Conservation (phyloP, 2,113 vertebrate genomes). For the Lophotis ruficrista region DNA sequence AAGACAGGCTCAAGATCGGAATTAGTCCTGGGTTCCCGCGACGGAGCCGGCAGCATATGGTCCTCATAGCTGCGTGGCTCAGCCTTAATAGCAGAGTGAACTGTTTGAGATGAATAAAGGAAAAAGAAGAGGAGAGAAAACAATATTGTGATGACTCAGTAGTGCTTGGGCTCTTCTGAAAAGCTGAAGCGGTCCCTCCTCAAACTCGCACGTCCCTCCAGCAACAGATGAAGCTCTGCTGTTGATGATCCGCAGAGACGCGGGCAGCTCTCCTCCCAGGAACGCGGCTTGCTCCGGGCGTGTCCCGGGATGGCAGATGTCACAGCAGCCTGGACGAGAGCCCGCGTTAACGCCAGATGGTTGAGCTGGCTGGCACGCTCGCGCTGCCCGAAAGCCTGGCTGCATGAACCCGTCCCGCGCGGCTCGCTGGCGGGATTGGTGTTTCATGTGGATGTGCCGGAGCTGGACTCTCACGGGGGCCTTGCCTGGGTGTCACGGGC, state of each 20-base stretch:
- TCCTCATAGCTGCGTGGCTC: background rate
- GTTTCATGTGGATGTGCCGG: rapidly evolving
- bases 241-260: background rate
- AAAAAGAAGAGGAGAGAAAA: background rate
- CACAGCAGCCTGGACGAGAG: background rate
- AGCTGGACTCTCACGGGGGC: background rate
- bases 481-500: rapidly evolving
- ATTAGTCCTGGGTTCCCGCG: background rate
- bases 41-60: conserved; percentile 1
- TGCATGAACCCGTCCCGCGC: rapidly evolving
- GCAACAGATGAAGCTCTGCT: background rate
- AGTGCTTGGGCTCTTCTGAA: background rate
- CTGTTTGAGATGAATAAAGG: background rate
- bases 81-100: conserved; percentile 3
- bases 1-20: background rate
- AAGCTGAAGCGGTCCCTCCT: background rate
- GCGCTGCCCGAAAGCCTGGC: background rate
- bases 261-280: background rate
- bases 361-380: background rate
- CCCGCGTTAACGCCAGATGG: background rate
- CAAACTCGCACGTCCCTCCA: background rate
- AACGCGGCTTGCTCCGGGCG: background rate
- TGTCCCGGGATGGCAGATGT: background rate
- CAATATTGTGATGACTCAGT: background rate
- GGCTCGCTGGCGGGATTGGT: background rate